These are phyloP conservation scores for Mormyrus iriodes DNA, from an alignment of 2,113 vertebrate species.

Conservation along the genomic window DNA sequence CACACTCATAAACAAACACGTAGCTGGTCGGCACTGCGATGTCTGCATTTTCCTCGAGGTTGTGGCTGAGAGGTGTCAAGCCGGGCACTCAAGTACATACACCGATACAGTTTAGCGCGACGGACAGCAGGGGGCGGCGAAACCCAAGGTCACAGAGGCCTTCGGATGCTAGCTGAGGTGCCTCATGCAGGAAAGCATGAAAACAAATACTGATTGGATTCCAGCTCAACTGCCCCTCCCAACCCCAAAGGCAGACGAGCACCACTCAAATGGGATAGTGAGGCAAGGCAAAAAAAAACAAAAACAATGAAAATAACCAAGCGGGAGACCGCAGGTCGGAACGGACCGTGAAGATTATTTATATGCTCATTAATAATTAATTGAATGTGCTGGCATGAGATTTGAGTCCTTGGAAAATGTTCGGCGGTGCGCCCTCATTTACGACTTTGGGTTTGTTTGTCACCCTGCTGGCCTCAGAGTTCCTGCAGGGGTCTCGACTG, in stretches of 20 bases:
- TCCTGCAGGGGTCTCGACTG: constrained; percentile 4
- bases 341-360: constrained; percentile 38
- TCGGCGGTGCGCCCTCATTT: not conserved
- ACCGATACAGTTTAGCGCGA: not conserved
- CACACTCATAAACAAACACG: not conserved
- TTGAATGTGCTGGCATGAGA: constrained; percentile 46
- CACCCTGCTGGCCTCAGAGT: not conserved
- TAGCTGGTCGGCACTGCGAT: not conserved
- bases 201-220: constrained; percentile 37
- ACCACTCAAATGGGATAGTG: constrained; percentile 32
- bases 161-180: constrained; percentile 10
- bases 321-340: constrained; percentile 39
- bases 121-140: constrained; percentile 1
- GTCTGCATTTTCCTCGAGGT: not conserved
- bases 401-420: constrained; percentile 24
- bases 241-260: constrained; percentile 14
- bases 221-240: constrained; percentile 10
- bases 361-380: constrained; percentile 49
- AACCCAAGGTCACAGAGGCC: constrained; percentile 37
- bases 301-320: constrained; percentile 41
- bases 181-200: constrained; percentile 24
- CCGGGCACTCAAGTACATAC: not conserved
- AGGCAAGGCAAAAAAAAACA: constrained; percentile 18
- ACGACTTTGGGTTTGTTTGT: constrained; percentile 4
- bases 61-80: not conserved